Evolutionary conservation across 2,797 vertebrate species (phyloP).

Genomic region (Tauraco hartlaubi): DNA sequence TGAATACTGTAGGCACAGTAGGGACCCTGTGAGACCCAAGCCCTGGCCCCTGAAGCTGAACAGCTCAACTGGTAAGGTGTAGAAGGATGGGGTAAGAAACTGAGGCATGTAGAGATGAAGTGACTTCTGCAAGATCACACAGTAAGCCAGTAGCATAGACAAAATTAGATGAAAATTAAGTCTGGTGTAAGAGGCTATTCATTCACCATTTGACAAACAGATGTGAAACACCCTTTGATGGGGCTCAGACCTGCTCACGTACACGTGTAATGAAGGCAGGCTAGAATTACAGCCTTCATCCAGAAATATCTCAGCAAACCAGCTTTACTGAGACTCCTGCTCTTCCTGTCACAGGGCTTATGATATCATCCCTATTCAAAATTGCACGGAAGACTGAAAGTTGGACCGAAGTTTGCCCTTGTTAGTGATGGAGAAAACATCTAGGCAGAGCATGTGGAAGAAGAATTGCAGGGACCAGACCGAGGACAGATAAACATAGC

Average conservation of each 20-base stretch:
- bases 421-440: neutral
- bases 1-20: neutral
- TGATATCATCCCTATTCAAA: neutral
- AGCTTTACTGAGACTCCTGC: neutral
- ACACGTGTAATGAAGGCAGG: neutral
- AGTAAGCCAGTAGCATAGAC: neutral
- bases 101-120: neutral
- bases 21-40: neutral
- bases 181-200: neutral
- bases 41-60: neutral
- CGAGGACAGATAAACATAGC: neutral
- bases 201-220: neutral
- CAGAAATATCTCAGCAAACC: constrained; percentile 13
- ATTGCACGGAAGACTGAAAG: neutral
- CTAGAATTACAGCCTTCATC: neutral
- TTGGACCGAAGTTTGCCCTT: neutral
- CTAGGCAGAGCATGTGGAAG: neutral
- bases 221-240: neutral
- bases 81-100: neutral
- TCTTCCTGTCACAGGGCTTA: neutral
- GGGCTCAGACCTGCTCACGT: neutral
- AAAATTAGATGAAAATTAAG: neutral
- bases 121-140: neutral
- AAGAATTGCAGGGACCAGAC: neutral
- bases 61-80: neutral